phyloP scores from a whole-genome alignment of 2,113 vertebrate species.

The Hypomesus transpacificus region DNA sequence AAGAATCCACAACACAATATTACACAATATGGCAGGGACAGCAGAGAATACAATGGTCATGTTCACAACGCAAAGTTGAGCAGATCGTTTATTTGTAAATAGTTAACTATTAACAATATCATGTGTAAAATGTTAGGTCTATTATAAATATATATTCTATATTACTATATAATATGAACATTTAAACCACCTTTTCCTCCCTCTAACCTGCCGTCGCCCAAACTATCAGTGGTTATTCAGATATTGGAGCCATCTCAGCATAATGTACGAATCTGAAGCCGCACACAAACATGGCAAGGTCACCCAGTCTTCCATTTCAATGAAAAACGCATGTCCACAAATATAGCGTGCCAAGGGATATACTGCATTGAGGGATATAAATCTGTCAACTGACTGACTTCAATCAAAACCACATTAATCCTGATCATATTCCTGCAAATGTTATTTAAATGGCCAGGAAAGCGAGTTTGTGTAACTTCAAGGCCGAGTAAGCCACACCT shows the following conservation, averaged over 20 bases:
- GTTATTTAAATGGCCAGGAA: background rate
- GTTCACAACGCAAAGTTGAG: too few species aligned
- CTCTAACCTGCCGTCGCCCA: constrained; percentile 14
- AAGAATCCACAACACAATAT: too few species aligned
- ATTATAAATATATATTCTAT: too few species aligned
- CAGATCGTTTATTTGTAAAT: too few species aligned
- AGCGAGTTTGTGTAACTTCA: too few species aligned
- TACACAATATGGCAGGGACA: too few species aligned
- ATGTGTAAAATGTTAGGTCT: too few species aligned
- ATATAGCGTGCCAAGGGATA: background rate
- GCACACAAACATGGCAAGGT: constrained; percentile 14
- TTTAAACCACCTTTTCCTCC: background rate
- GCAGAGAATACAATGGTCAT: too few species aligned
- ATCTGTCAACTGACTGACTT: background rate
- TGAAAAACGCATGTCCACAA: background rate
- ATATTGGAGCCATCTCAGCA: constrained; percentile 20
- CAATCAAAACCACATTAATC: background rate
- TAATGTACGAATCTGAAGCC: constrained; percentile 19
- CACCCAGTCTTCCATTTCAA: background rate
- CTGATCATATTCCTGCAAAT: background rate
- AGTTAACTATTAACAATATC: too few species aligned
- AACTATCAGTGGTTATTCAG: constrained; percentile 22
- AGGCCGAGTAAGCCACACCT: too few species aligned
- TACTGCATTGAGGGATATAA: background rate
- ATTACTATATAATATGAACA: too few species aligned